Evolutionary conservation across 2,888 invertebrate species (phyloP).

Genomic region (Ochlodes sylvanus): DNA sequence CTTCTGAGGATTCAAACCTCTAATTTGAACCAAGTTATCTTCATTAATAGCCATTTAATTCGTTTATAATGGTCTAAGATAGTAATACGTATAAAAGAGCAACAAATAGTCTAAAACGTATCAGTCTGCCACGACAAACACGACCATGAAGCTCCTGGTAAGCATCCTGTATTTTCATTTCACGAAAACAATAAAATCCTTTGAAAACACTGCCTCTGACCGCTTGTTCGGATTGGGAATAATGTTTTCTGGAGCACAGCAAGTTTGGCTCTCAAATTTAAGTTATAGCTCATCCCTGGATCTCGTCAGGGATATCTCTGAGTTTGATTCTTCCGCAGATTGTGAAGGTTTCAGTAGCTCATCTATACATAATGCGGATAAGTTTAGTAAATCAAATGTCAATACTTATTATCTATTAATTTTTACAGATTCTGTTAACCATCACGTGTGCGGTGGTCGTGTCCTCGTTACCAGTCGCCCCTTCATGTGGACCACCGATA

Average conservation of each 20-base stretch:
- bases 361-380: no score
- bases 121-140: conserved; percentile 2
- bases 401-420: background rate
- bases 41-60: conserved; percentile 20
- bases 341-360: no score
- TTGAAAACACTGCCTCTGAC: no score
- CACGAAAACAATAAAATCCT: no score
- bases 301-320: no score
- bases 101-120: background rate
- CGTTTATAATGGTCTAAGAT: conserved; percentile 12
- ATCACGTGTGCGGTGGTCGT: background rate
- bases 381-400: no score
- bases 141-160: conserved; percentile 38
- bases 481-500: background rate
- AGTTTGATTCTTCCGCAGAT: no score
- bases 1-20: no score
- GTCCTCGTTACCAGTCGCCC: background rate
- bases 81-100: conserved; percentile 21
- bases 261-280: background rate
- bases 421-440: background rate
- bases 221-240: no score
- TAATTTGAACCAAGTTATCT: no score
- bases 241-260: background rate
- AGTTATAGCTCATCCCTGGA: no score
- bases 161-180: background rate